Evolutionary conservation across 2,888 invertebrate genomes (phyloP).

Genomic region (Macaria notata): DNA sequence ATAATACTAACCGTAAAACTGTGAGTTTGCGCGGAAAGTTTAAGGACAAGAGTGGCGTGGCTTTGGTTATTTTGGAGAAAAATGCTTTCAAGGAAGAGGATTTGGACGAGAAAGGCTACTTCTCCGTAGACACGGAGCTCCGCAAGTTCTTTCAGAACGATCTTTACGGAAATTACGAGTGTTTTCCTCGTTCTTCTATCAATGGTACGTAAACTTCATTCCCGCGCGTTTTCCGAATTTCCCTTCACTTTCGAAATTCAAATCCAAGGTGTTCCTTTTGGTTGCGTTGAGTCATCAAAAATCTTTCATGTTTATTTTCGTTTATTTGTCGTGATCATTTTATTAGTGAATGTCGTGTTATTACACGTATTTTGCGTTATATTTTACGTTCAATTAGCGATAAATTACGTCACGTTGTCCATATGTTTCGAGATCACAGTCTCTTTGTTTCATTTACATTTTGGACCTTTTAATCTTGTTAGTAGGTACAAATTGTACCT

Average conservation of each 20-base stretch:
- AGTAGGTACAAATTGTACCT: too few species aligned
- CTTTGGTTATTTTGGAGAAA: conserved; percentile 91
- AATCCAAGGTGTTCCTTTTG: conserved; percentile 43
- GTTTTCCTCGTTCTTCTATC: conserved; percentile 82
- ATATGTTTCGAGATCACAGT: conserved; percentile 1
- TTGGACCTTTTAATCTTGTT: too few species aligned
- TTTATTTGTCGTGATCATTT: conserved; percentile 1
- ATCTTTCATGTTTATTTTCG: neutral
- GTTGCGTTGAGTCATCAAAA: conserved; percentile 50
- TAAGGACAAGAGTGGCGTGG: conserved; percentile 82
- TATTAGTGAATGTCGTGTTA: neutral
- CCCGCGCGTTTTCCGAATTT: conserved; percentile 29
- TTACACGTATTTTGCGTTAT: neutral
- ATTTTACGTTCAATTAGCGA: neutral
- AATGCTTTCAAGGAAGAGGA: conserved; percentile 88
- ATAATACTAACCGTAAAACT: conserved; percentile 87
- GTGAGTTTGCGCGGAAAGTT: conserved; percentile 88
- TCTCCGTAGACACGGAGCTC: conserved; percentile 82
- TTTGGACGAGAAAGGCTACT: conserved; percentile 80
- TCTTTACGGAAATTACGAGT: conserved; percentile 91
- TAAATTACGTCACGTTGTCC: neutral
- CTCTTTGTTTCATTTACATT: neutral
- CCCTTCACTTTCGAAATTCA: conserved; percentile 47
- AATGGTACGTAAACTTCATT: conserved; percentile 81
- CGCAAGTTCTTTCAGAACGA: conserved; percentile 89